phyloP scores from a whole-genome alignment of 2,888 invertebrate species.

The Aphodius sticticus region DNA sequence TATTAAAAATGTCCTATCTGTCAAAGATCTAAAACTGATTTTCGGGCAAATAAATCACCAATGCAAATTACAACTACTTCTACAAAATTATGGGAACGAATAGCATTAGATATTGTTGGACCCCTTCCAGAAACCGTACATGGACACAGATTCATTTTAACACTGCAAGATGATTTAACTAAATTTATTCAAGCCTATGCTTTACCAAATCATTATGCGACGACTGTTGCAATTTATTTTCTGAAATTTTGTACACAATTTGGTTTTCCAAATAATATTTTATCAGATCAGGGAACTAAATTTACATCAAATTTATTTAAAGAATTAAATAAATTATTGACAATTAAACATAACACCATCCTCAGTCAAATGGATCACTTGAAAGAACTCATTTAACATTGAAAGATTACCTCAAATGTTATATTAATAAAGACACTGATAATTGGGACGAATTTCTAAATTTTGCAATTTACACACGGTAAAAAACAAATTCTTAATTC shows the following conservation, averaged over 20 bases:
- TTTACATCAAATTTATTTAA: slow-evolving; percentile 33
- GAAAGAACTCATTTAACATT: slow-evolving; percentile 49
- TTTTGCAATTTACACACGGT: slow-evolving; percentile 35
- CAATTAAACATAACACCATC: slow-evolving; percentile 41
- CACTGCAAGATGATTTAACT: slow-evolving; percentile 52
- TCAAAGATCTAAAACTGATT: slow-evolving; percentile 40
- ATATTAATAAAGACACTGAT: slow-evolving; percentile 27
- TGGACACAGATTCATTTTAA: slow-evolving; percentile 53
- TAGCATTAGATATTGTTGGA: slow-evolving; percentile 52
- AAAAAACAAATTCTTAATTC: too few relatives aligned
- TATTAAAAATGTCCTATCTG: slow-evolving; percentile 47
- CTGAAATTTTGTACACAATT: slow-evolving; percentile 31
- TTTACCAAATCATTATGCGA: slow-evolving; percentile 50
- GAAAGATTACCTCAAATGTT: slow-evolving; percentile 42
- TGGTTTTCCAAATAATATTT: slow-evolving; percentile 27
- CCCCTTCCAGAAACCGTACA: slow-evolving; percentile 48
- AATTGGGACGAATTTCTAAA: slow-evolving; percentile 37
- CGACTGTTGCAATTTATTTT: slow-evolving; percentile 46
- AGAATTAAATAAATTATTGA: slow-evolving; percentile 33
- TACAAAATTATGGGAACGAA: slow-evolving; percentile 41
- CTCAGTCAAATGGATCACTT: slow-evolving; percentile 46
- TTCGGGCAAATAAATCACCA: slow-evolving; percentile 41
- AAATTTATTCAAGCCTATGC: slow-evolving; percentile 51
- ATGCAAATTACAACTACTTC: slow-evolving; percentile 35
- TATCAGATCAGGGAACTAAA: slow-evolving; percentile 31